These are phyloP conservation scores for Syngnathus typhle DNA, from an alignment of 2,113 vertebrate species.

Conservation along the genomic window DNA sequence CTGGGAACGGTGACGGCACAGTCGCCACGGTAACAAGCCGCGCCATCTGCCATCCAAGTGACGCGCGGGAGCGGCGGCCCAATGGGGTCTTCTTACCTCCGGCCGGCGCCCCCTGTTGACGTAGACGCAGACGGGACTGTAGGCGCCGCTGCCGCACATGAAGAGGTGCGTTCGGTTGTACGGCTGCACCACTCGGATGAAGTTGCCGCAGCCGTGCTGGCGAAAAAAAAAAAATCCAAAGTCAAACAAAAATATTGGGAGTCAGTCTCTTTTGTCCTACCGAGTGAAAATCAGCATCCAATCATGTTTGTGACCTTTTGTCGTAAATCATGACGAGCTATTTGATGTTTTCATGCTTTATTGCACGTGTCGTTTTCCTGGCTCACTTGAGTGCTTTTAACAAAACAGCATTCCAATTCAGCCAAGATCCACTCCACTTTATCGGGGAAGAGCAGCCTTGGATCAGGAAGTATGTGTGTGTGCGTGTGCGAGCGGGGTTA, in stretches of 20 bases:
- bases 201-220: constrained; percentile 95
- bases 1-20: background rate
- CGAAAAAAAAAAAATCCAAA: no score
- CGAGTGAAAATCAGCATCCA: background rate
- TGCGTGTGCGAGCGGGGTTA: background rate
- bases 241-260: no score
- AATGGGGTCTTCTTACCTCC: constrained; percentile 70
- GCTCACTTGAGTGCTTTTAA: background rate
- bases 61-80: background rate
- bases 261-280: no score
- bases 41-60: background rate
- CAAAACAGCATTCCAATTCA: background rate
- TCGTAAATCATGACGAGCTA: background rate
- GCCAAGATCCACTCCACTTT: constrained; percentile 7
- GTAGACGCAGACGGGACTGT: constrained; percentile 89
- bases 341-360: background rate
- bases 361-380: background rate
- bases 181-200: constrained; percentile 87
- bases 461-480: background rate
- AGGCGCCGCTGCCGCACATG: constrained; percentile 92
- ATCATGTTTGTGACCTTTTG: background rate
- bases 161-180: constrained; percentile 94
- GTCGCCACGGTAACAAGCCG: background rate
- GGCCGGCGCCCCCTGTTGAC: constrained; percentile 90
- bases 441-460: constrained; percentile 8